phyloP scores from a whole-genome alignment of 2,888 invertebrate genomes.

The Herminia tarsipennalis region DNA sequence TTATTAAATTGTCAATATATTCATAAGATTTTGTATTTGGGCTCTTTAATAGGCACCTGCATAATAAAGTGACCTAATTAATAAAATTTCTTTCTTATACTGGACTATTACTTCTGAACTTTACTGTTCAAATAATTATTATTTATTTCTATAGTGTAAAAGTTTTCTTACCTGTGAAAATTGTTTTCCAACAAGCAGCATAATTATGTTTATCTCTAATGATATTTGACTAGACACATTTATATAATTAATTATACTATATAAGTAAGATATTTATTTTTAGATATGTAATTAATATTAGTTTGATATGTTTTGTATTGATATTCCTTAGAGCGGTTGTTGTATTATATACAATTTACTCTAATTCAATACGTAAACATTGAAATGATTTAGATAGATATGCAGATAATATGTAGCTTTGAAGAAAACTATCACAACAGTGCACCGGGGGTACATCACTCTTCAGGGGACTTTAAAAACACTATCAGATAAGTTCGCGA shows the following conservation, averaged over 20 bases:
- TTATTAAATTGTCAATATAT: no score
- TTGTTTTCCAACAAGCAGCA: constrained; percentile 10
- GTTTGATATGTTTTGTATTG: constrained; percentile 83
- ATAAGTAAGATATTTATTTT: constrained; percentile 28
- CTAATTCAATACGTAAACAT: constrained; percentile 72
- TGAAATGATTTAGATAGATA: constrained; percentile 44
- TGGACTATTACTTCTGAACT: no score
- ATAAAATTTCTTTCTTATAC: no score
- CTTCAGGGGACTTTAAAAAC: constrained; percentile 52
- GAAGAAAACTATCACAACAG: constrained; percentile 26
- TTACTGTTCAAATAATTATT: no score
- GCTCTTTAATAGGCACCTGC: no score
- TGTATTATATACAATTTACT: constrained; percentile 74
- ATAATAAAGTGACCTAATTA: no score
- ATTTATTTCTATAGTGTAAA: no score
- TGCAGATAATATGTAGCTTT: constrained; percentile 44
- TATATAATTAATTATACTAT: neutral
- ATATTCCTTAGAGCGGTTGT: constrained; percentile 83
- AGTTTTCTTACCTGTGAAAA: constrained; percentile 23
- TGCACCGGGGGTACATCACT: constrained; percentile 75
- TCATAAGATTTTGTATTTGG: no score
- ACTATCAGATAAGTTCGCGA: neutral
- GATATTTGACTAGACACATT: constrained; percentile 19
- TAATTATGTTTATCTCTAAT: constrained; percentile 5
- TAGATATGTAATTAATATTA: constrained; percentile 36